Base-by-base conservation (phyloP, 2,113 vertebrate genomes). In the Grammomys surdaster region DNA sequence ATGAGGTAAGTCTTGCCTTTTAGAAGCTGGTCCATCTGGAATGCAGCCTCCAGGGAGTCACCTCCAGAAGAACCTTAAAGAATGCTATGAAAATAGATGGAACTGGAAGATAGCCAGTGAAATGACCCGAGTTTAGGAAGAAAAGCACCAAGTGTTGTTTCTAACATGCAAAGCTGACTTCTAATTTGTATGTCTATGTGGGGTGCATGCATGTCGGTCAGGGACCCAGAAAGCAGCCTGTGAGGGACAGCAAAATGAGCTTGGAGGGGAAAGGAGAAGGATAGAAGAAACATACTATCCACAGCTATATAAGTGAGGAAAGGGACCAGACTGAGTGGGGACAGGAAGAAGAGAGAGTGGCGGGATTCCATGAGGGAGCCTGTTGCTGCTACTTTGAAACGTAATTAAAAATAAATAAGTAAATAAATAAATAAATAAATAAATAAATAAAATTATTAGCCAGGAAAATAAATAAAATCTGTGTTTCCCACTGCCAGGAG, bases 401-500 rank as follows among this genome's bases (percentile, higher is more conserved):
- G 22, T 17, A 86, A 46, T 28, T 67, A 65, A 65, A 16, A 87
- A 69, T 51, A 10, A 65, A 76, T 46, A 48, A 48, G 48, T n/a
- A 40, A 46, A 75, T 65, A 51, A 9, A 51, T 51, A 51, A 65
- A 63, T 43, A n/a, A 36, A 36, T 69, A 36, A 36, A 69, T 77
- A 17, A 51, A 51, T 77, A 31, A 46, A 65, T 28, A n/a, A 48
- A 31, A 19, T 48, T 13, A 48, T 63, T 67, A 88, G 31, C 46
- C 65, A 70, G 46, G 20, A 70, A 70, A 54, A 70, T 36, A 22
- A 48, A 51, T 33, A n/a, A n/a, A 43, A 69, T 33, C 51, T 46
- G 10, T 1, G 8, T 58, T 2, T 2, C 0, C 1, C 1, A 24
- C 3, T 7, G 1, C 5, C 22, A 5, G 19, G 7, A 19, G 76